These are phyloP conservation scores for Poecile atricapillus DNA, from an alignment of 2,113 vertebrate genomes.

Conservation along the genomic window DNA sequence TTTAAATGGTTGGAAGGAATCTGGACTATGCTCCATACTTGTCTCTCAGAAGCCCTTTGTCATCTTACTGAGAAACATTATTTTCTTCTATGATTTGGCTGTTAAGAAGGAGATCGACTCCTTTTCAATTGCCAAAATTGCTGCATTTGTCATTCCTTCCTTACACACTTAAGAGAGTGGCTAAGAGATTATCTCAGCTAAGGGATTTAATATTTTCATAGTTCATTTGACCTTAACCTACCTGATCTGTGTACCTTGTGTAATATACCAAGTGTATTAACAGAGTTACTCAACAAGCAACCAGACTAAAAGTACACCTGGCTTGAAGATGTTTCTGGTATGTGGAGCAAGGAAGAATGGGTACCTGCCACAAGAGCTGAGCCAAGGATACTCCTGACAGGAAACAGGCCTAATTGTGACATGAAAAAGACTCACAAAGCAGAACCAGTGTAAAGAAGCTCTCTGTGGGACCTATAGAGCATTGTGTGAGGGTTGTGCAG, in stretches of 20 bases:
- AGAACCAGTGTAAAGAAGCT: not conserved
- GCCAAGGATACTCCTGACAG: not conserved
- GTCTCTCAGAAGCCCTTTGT: not conserved
- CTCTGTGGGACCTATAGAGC: not conserved
- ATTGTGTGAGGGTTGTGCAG: not conserved
- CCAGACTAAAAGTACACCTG: not conserved
- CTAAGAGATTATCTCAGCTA: not conserved
- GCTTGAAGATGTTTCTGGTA: not conserved
- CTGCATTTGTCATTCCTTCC: not conserved
- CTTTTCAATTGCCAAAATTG: not conserved
- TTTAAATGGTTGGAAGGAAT: not conserved
- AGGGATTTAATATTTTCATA: not conserved
- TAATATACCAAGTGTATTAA: not conserved
- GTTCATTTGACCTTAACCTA: not conserved
- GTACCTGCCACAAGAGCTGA: not conserved
- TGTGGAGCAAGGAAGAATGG: not conserved
- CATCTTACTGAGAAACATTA: not conserved
- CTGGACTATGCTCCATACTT: not conserved
- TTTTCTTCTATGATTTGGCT: not conserved
- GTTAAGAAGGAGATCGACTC: not conserved
- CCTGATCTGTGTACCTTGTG: not conserved
- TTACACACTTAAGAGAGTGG: not conserved
- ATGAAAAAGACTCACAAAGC: not conserved
- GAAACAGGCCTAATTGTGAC: not conserved
- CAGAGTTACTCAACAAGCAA: not conserved